A percentile compares a stretch with the other conserved stretches of the same genome.
phyloP scores from a whole-genome alignment of 2,113 vertebrate genomes.

The Sigmodon hispidus region DNA sequence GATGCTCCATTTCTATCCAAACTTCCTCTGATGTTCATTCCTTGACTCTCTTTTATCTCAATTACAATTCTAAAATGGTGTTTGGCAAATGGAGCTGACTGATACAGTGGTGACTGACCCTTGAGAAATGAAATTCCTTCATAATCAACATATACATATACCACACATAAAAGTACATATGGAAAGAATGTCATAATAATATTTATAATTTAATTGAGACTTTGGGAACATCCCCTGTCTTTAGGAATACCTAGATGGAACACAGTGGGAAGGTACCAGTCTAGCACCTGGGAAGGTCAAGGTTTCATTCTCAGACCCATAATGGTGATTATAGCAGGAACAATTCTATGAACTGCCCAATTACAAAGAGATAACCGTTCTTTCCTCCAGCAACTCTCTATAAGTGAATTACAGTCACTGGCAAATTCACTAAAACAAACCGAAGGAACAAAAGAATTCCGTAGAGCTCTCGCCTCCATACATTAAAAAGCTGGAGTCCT shows the following conservation, averaged over 20 bases:
- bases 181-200: background rate
- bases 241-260: background rate
- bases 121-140: background rate
- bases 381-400: conserved; percentile 4
- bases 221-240: background rate
- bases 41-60: background rate
- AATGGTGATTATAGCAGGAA: background rate
- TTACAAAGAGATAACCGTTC: background rate
- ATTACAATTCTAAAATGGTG: background rate
- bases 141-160: background rate
- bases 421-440: background rate
- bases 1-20: too few species aligned
- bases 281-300: too few species aligned
- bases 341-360: background rate
- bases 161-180: background rate
- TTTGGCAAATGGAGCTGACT: too few species aligned
- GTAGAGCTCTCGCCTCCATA: background rate
- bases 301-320: background rate
- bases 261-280: too few species aligned
- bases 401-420: conserved; percentile 23
- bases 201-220: background rate
- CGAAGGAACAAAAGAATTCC: background rate
- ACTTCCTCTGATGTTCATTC: background rate
- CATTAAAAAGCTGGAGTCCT: background rate
- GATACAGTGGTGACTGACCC: too few species aligned